phyloP scores from a whole-genome alignment of 2,797 vertebrate species.

The Linurgus olivaceus region DNA sequence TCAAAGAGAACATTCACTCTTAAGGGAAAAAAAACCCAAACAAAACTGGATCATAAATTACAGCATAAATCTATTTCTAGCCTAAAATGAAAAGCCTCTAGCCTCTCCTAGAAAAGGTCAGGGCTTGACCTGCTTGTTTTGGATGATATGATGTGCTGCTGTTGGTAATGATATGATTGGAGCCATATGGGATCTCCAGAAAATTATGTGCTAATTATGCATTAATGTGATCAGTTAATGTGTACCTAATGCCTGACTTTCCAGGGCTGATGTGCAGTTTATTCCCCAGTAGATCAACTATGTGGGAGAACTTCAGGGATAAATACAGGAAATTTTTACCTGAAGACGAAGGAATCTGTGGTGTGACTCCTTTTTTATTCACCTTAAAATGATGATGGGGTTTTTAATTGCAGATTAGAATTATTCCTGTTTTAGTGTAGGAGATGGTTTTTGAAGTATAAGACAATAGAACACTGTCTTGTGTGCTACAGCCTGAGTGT shows the following conservation, averaged over 20 bases:
- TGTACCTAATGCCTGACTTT: neutral
- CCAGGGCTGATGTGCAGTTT: neutral
- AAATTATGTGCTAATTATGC: slow-evolving; percentile 34
- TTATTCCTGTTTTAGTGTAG: neutral
- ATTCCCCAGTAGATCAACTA: neutral
- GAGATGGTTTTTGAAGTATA: neutral
- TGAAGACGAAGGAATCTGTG: neutral
- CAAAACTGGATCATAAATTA: neutral
- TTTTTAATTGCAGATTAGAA: neutral
- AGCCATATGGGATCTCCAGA: slow-evolving; percentile 22
- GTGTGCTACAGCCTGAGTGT: neutral
- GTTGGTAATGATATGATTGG: neutral
- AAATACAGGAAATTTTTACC: neutral
- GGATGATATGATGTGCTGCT: neutral
- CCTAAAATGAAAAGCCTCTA: neutral
- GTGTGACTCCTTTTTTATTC: neutral
- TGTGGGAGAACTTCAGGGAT: neutral
- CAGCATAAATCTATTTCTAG: slow-evolving; percentile 4
- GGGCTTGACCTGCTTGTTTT: neutral
- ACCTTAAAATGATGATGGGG: neutral
- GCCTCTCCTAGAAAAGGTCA: neutral
- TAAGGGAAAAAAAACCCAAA: neutral
- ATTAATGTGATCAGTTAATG: neutral
- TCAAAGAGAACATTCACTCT: neutral
- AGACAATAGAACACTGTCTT: neutral